These are phyloP conservation scores for Paralvinella palmiformis DNA, from an alignment of 1,140 invertebrate genomes.

Conservation along the genomic window DNA sequence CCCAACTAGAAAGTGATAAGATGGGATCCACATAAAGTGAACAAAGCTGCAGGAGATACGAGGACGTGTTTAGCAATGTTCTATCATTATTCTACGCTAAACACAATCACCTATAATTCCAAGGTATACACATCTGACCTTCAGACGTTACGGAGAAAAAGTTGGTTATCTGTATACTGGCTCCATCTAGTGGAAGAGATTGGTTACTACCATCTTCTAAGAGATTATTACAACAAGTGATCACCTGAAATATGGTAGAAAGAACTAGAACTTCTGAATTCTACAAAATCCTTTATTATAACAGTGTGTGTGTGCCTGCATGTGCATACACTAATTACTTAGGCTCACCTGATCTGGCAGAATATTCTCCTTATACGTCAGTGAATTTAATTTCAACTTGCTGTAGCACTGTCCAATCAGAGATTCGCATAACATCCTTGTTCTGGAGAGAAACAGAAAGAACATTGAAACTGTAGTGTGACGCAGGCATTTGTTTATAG, in stretches of 20 bases:
- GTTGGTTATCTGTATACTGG: slow-evolving; percentile 67
- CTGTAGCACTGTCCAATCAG: slow-evolving; percentile 56
- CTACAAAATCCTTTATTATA: no score
- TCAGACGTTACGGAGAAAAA: slow-evolving; percentile 87
- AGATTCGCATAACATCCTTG: slow-evolving; percentile 50
- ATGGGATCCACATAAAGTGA: no score
- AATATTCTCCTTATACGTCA: slow-evolving; percentile 84
- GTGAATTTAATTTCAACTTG: slow-evolving; percentile 61
- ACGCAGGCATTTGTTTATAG: no score
- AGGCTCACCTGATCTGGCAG: slow-evolving; percentile 81
- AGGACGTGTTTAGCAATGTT: no score
- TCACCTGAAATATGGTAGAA: no score
- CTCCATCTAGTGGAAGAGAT: neutral
- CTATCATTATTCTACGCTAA: no score
- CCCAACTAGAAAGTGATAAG: no score
- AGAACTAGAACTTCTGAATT: no score
- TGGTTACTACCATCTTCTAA: no score
- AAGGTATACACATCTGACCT: slow-evolving; percentile 84
- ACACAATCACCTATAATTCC: slow-evolving; percentile 88
- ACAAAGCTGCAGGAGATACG: no score
- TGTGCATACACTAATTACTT: slow-evolving; percentile 67
- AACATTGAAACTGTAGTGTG: neutral
- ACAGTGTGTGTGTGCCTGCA: slow-evolving; percentile 16
- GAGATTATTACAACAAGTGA: no score
- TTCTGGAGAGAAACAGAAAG: slow-evolving; percentile 41